A percentile compares a stretch with the other conserved stretches of the same genome.
These are phyloP conservation scores for Danio aesculapii DNA, from an alignment of 2,797 vertebrate genomes.

Conservation along the genomic window DNA sequence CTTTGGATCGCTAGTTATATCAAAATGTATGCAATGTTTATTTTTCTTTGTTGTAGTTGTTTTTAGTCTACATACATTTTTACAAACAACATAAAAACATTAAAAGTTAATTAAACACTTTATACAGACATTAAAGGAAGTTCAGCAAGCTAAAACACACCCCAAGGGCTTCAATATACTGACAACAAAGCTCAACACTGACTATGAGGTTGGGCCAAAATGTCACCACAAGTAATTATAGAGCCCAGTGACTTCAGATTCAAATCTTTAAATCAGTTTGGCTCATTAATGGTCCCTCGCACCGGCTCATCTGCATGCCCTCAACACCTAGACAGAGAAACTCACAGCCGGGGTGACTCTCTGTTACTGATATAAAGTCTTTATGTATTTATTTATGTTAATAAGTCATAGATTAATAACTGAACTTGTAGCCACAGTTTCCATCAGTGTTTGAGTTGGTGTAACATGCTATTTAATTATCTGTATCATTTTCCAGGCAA, in stretches of 20 bases:
- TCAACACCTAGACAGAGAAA: constrained; percentile 7
- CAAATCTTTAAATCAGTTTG: constrained; percentile 20
- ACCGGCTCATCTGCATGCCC: neutral
- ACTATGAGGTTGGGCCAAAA: constrained; percentile 12
- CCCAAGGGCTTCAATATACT: neutral
- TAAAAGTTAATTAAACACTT: constrained; percentile 4
- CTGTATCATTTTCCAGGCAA: neutral
- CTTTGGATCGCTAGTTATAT: neutral
- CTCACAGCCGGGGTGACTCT: neutral
- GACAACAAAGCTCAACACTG: constrained; percentile 19
- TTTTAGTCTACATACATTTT: neutral
- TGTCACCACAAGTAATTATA: constrained; percentile 32
- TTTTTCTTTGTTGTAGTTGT: neutral
- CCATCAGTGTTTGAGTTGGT: neutral
- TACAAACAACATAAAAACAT: neutral
- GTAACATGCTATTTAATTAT: neutral
- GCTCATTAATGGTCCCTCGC: constrained; percentile 37
- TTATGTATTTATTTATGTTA: neutral
- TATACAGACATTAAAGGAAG: neutral
- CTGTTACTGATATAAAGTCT: neutral
- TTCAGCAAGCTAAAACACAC: constrained; percentile 4
- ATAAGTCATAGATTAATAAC: constrained; percentile 3
- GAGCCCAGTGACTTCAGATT: constrained; percentile 14
- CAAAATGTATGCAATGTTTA: neutral
- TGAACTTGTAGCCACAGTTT: constrained; percentile 16